A percentile compares a stretch with the other conserved stretches of the same genome.
These are phyloP conservation scores for Podarcis muralis DNA, from an alignment of 2,113 vertebrate species.

Conservation along the genomic window DNA sequence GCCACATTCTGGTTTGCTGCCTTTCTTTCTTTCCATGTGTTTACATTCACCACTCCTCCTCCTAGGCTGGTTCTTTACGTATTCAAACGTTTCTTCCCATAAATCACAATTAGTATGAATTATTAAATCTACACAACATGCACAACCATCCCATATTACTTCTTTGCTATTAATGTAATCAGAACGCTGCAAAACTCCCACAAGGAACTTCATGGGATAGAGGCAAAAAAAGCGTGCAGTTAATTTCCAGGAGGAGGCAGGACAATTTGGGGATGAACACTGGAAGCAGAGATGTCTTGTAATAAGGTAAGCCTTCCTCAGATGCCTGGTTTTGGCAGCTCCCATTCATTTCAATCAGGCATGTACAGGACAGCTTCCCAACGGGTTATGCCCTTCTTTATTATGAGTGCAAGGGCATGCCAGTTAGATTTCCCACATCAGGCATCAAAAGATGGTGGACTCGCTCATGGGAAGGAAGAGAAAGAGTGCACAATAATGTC, in stretches of 20 bases:
- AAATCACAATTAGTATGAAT: conserved; percentile 45
- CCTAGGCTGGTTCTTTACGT: not conserved
- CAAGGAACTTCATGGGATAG: not conserved
- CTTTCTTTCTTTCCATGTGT: rapidly evolving
- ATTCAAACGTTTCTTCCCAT: conserved; percentile 44
- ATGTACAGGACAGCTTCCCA: not conserved
- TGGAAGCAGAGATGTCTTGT: not conserved
- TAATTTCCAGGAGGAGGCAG: conserved; percentile 32
- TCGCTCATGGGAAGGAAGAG: not conserved
- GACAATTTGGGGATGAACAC: not conserved
- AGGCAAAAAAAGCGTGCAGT: conserved; percentile 26
- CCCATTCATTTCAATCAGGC: not conserved
- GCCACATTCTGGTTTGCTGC: not conserved
- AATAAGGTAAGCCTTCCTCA: not conserved
- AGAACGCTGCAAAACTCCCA: not conserved
- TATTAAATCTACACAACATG: conserved; percentile 25
- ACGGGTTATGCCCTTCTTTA: not conserved
- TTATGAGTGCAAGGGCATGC: not conserved
- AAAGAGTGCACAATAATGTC: not conserved
- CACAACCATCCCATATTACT: not conserved
- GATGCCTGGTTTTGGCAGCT: not conserved
- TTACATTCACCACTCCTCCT: not conserved
- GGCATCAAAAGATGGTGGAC: not conserved
- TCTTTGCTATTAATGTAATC: conserved; percentile 32
- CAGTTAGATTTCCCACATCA: not conserved